Base-by-base conservation (phyloP, 2,113 vertebrate species). In the Perognathus longimembris region DNA sequence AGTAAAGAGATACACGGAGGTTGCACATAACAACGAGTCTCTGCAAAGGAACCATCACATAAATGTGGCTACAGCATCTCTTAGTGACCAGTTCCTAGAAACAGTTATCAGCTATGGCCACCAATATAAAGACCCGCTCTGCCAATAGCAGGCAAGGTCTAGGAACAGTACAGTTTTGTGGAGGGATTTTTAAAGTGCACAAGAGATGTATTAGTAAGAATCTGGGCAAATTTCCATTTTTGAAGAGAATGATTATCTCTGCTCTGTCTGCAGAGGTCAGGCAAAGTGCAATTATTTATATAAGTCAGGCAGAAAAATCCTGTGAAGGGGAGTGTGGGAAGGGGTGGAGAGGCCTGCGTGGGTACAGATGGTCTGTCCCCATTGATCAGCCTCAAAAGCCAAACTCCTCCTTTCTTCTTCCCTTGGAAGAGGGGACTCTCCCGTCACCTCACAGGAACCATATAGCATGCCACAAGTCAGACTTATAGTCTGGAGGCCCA, bases 1-100 rank as follows among this genome's bases (percentile, higher is more conserved):
- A 94, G 94, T 97, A 96, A 95, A 97, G 97, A 96, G 97, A 97
- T 94, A 95, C 97, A 95, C 67, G 83, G 94, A 92, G 38, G 91
- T 96, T 69, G 54, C 42, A 71, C 69, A 54, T 88, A 96, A 85
- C 85, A 84, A 92, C 94, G 90, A 94, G 81, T 80, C 85, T 81
- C 63, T 77, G 85, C 85, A 95, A 97, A 85, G 85, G 95, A 97
- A 88, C 92, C 92, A 92, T 71, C 84, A 97, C 95, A 96, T 79
- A 75, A 71, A 88, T 69, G 90, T 94, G 93, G 94, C 88, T 87
- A 54, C 22, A 34, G 83, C 89, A 73, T 42, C 67, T 71, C 45
- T 38, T 11, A 57, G 64, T 64, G 28, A 50, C 26, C 70, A 85
- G 40, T 21, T 40, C 40, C 32, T 73, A 38, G 50, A 71, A 74